Evolutionary conservation across 2,797 vertebrate species (phyloP).

Genomic region (Cynodonichthys magdalenae): DNA sequence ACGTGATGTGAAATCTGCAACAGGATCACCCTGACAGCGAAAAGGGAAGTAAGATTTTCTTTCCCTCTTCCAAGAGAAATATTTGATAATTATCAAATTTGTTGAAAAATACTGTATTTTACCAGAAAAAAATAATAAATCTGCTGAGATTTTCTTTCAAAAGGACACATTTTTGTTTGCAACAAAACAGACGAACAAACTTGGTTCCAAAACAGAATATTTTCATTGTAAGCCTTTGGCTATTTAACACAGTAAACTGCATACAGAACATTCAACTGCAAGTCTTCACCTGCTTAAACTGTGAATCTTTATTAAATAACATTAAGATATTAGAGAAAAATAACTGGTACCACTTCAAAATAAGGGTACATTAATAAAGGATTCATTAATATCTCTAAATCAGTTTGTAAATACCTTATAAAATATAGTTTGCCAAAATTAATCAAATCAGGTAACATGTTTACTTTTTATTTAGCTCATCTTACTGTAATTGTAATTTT

Average conservation of each 20-base stretch:
- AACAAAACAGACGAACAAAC: background rate
- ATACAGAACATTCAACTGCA: background rate
- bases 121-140: background rate
- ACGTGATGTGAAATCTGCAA: conserved; percentile 70
- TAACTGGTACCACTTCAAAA: too few relatives aligned
- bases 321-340: too few relatives aligned
- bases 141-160: conserved; percentile 15
- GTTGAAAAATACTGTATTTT: conserved; percentile 32
- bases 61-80: conserved; percentile 38
- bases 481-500: too few relatives aligned
- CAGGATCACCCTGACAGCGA: conserved; percentile 59
- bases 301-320: background rate
- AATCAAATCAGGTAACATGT: too few relatives aligned
- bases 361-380: too few relatives aligned
- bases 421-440: too few relatives aligned
- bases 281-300: background rate
- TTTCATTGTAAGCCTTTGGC: background rate
- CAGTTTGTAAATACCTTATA: too few relatives aligned
- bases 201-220: background rate
- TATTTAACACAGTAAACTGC: background rate
- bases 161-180: background rate
- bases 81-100: conserved; percentile 53
- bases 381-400: too few relatives aligned
- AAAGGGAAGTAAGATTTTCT: conserved; percentile 60
- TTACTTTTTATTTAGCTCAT: too few relatives aligned